These are phyloP conservation scores for Acanthococcus lagerstroemiae DNA, from an alignment of 2,888 invertebrate species.

Conservation along the genomic window DNA sequence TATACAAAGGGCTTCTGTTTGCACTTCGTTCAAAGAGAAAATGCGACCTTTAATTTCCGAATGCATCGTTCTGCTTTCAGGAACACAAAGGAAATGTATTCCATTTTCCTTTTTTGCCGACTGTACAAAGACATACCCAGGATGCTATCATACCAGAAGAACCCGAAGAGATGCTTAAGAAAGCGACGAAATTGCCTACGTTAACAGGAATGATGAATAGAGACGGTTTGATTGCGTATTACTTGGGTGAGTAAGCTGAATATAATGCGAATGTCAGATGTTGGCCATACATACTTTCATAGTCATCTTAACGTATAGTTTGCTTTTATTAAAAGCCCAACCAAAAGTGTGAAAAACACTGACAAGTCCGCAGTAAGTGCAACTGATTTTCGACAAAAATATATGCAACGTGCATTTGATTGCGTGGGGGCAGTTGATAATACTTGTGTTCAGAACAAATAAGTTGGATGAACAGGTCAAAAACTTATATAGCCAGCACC, in stretches of 20 bases:
- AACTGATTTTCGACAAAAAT: no score
- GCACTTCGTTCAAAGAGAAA: no score
- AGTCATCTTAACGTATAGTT: background rate
- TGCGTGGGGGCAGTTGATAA: no score
- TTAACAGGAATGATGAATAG: constrained; percentile 3
- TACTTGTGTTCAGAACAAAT: no score
- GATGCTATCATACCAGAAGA: background rate
- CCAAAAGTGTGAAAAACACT: no score
- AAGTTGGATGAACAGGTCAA: no score
- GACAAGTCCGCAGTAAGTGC: no score
- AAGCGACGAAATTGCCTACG: constrained; percentile 2
- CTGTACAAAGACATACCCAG: background rate
- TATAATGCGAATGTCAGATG: background rate
- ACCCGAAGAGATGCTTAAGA: background rate
- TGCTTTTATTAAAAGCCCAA: background rate
- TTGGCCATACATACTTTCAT: background rate
- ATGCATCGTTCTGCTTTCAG: no score
- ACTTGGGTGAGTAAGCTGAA: constrained; percentile 4
- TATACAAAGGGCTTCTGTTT: no score
- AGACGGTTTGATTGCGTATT: constrained; percentile 18
- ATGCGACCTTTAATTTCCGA: no score
- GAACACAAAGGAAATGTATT: constrained; percentile 11
- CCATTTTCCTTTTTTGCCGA: constrained; percentile 1
- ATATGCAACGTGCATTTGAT: no score
- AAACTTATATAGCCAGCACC: no score